These are phyloP conservation scores for Neoaliturus tenellus DNA, from an alignment of 2,888 invertebrate species.

Conservation along the genomic window DNA sequence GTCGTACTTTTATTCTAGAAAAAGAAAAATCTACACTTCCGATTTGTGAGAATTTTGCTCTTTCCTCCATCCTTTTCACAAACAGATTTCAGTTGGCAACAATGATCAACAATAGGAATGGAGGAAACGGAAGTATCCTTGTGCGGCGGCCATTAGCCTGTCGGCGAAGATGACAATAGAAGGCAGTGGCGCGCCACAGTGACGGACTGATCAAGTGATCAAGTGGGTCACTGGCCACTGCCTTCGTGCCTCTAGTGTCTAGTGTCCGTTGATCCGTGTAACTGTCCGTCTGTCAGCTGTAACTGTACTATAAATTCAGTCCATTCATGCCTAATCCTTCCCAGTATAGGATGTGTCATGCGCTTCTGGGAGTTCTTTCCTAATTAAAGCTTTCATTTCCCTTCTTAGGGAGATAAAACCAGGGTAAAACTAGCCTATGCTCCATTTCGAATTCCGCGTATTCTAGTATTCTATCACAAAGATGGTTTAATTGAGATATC, in stretches of 20 bases:
- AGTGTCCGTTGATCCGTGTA: background rate
- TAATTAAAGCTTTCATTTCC: no score
- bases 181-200: slow-evolving; percentile 2
- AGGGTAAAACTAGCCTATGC: no score
- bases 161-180: background rate
- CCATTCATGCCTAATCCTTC: background rate
- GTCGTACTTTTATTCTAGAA: no score
- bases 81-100: background rate
- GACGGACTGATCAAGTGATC: background rate
- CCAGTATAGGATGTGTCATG: background rate
- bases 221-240: slow-evolving; percentile 30
- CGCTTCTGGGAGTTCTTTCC: background rate
- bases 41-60: no score
- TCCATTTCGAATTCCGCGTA: no score
- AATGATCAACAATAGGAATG: background rate
- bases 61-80: no score
- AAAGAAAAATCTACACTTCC: no score
- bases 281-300: background rate
- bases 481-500: no score
- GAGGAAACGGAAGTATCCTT: background rate
- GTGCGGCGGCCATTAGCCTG: background rate
- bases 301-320: background rate
- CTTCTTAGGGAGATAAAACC: no score
- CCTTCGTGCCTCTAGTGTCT: background rate
- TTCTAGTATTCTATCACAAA: no score